A percentile compares a stretch with the other conserved stretches of the same genome.
Conservation (phyloP, 2,888 invertebrate genomes). For the Meiosimyza platycephala region DNA sequence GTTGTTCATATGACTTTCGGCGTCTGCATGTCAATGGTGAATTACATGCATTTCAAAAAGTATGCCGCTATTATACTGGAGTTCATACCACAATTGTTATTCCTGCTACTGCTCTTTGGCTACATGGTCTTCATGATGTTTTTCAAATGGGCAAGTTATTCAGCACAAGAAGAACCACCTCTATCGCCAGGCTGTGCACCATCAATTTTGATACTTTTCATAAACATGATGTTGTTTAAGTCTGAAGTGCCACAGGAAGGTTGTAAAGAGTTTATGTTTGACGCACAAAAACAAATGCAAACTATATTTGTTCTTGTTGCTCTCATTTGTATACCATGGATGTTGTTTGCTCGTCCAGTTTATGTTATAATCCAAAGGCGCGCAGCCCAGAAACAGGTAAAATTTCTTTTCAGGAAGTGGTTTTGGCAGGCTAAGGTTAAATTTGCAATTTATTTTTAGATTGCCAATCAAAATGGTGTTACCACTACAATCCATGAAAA, state of each 20-base stretch:
- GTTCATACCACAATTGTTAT: constrained; percentile 92
- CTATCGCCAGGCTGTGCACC: constrained; percentile 74
- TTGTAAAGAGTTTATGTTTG: constrained; percentile 77
- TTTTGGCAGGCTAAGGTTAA: neutral
- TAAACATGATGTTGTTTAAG: constrained; percentile 82
- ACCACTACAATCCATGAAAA: neutral
- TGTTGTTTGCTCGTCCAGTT: constrained; percentile 92
- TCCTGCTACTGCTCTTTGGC: constrained; percentile 86
- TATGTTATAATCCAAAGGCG: constrained; percentile 70
- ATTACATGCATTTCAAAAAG: constrained; percentile 79
- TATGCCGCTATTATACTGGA: constrained; percentile 79
- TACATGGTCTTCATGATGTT: constrained; percentile 94
- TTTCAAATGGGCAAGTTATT: constrained; percentile 86
- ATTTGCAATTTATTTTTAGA: neutral
- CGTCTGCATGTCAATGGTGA: constrained; percentile 83
- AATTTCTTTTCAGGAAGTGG: neutral
- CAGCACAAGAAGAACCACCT: constrained; percentile 63
- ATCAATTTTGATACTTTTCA: constrained; percentile 80
- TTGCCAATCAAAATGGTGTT: neutral
- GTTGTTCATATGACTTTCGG: constrained; percentile 96
- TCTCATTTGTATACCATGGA: constrained; percentile 89
- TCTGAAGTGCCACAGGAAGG: constrained; percentile 63
- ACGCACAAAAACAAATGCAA: constrained; percentile 79
- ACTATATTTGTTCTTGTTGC: constrained; percentile 81
- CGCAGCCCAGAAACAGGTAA: constrained; percentile 6